phyloP scores from a whole-genome alignment of 2,888 invertebrate species.

The Phragmatobia fuliginosa region DNA sequence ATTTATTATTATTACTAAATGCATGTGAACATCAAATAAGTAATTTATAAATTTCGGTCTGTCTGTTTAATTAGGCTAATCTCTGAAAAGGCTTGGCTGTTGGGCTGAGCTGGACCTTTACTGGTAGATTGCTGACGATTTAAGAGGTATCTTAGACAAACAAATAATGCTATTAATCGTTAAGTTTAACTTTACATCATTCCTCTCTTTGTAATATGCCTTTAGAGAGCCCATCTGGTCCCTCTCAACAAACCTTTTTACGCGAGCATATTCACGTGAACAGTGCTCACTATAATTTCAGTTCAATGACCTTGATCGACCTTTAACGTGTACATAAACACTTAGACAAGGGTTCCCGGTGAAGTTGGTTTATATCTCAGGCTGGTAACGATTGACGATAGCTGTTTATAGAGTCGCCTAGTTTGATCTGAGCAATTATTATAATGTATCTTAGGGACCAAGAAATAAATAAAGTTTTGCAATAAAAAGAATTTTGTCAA shows the following conservation, averaged over 20 bases:
- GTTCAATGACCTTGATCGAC: neutral
- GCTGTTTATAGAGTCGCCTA: neutral
- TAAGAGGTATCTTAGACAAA: neutral
- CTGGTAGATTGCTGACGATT: too few relatives aligned
- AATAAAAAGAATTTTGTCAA: neutral
- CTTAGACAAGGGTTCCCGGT: neutral
- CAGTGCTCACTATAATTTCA: neutral
- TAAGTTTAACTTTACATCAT: neutral
- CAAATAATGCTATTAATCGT: neutral
- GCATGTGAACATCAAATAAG: too few relatives aligned
- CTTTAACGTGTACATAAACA: neutral
- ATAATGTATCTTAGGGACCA: neutral
- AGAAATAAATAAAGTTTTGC: neutral
- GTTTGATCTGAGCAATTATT: neutral
- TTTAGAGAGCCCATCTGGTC: neutral
- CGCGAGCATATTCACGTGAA: neutral
- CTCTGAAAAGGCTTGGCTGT: too few relatives aligned
- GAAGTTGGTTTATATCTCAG: neutral
- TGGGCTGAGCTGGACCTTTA: too few relatives aligned
- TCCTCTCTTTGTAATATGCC: neutral
- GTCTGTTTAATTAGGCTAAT: too few relatives aligned
- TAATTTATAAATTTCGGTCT: too few relatives aligned
- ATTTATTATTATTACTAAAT: too few relatives aligned
- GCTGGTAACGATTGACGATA: neutral
- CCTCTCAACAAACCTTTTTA: neutral